These are phyloP conservation scores for Dromaius novaehollandiae DNA, from an alignment of 2,113 vertebrate species.

Conservation along the genomic window DNA sequence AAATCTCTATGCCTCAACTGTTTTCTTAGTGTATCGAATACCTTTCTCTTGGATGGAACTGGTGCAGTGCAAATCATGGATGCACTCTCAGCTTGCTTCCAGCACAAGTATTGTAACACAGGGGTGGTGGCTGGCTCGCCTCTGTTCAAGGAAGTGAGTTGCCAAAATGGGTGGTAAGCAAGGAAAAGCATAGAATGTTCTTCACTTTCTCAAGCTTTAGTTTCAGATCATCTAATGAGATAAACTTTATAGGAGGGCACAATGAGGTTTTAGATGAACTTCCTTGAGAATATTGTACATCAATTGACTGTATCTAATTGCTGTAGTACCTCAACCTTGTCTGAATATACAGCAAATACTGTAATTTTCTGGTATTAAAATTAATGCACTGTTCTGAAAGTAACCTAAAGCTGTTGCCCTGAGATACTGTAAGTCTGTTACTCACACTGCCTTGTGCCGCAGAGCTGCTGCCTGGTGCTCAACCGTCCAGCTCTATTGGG, in stretches of 20 bases:
- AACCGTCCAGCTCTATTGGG: no score
- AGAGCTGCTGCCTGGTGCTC: background rate
- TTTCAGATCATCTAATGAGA: no score
- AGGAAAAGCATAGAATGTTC: fast-evolving
- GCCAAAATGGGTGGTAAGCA: fast-evolving
- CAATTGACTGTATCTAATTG: no score
- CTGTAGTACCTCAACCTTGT: fast-evolving
- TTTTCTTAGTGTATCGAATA: no score
- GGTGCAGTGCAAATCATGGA: fast-evolving
- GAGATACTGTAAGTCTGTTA: background rate
- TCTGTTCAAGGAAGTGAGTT: background rate
- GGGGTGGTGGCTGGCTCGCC: background rate
- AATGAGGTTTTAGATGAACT: fast-evolving
- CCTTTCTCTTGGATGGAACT: background rate
- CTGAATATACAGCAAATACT: no score
- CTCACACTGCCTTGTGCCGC: background rate
- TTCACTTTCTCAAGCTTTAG: fast-evolving
- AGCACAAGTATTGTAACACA: background rate
- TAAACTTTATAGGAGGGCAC: no score
- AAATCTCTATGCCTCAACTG: fast-evolving
- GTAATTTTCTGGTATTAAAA: background rate
- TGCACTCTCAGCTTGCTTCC: fast-evolving
- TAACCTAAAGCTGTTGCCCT: background rate
- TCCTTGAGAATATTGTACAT: fast-evolving
- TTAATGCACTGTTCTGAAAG: fast-evolving